Percentiles rank a stretch among this genome's conserved stretches.
phyloP scores from a whole-genome alignment of 2,797 vertebrate genomes.

The Artibeus jamaicensis region DNA sequence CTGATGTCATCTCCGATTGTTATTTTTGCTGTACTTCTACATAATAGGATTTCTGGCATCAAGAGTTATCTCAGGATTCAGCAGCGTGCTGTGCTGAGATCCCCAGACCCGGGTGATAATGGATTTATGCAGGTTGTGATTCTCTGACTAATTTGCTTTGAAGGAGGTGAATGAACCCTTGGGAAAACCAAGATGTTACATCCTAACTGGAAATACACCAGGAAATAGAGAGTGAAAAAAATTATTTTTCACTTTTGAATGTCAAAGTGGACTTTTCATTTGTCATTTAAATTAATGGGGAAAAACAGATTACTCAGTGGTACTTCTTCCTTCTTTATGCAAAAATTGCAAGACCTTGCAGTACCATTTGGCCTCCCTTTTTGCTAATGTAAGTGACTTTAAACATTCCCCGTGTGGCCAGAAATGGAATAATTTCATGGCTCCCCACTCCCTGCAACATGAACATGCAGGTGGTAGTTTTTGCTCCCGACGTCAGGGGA shows the following conservation, averaged over 20 bases:
- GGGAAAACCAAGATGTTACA: slow-evolving; percentile 51
- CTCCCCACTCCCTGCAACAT: background rate
- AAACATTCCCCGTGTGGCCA: background rate
- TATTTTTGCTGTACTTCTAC: slow-evolving; percentile 80
- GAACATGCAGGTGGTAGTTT: background rate
- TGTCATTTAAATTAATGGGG: background rate
- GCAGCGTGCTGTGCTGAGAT: slow-evolving; percentile 76
- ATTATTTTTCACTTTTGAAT: background rate
- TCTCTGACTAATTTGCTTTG: slow-evolving; percentile 81
- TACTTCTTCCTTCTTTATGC: background rate
- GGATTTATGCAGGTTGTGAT: slow-evolving; percentile 80
- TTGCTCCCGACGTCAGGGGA: background rate
- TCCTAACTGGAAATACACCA: slow-evolving; percentile 35
- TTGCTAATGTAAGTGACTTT: background rate
- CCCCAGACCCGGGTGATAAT: slow-evolving; percentile 75
- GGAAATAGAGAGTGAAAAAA: background rate
- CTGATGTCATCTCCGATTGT: slow-evolving; percentile 82
- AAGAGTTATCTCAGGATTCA: slow-evolving; percentile 83
- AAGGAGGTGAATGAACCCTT: slow-evolving; percentile 76
- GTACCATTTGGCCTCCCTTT: background rate
- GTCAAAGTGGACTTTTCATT: background rate
- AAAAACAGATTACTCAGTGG: background rate
- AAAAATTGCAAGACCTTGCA: background rate
- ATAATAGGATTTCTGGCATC: slow-evolving; percentile 81
- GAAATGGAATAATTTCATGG: background rate